Base-by-base conservation (phyloP, 2,113 vertebrate genomes). In the Sclerurus mexicanus region DNA sequence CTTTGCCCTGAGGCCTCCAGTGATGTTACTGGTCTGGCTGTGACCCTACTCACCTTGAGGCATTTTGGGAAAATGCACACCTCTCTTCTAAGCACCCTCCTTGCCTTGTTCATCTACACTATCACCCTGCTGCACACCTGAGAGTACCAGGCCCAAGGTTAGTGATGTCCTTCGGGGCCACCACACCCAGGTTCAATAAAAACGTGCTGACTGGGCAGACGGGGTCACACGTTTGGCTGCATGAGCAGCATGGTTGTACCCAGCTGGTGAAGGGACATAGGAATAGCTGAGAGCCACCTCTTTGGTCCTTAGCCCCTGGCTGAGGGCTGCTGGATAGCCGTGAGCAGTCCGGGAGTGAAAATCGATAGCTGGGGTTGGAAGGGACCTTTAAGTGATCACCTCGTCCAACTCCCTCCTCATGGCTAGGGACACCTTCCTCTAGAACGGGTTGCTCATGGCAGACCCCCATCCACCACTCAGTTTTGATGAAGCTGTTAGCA, bases 171-270 rank as follows among this genome's bases (percentile, higher is more conserved):
- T 77, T 56, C 40, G 52, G 44, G 68, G 62, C 30, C 49, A 83
- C 21, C 27, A 21, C 1, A 1, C 33, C 52, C 33, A 28, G 27
- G 30, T 59, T 74, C 46, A 58, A 8, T 18, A 42, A 31, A 53
- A 40, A 59, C 0, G 0, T 42, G 20, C 33, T 63, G 47, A 12
- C 47, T 76, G 49, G 7, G 40, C 56, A 27, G 33, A 50, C 5
- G 30, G 40, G 40, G 46, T 73, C 30, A 15, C 1, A 4, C 6
- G 4, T 27, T 24, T 9, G 18, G 21, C 24, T 74, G 15, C 12
- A 31, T 0, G 0, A 62, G 64, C 50, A 37, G 9, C 0, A 1
- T 56, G 49, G 33, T 37, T 73, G 63, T 35, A 17, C 27, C 53
- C 30, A 69, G 40, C 5, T 14, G 23, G 24, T 9, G 33, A 53